Evolutionary conservation across 2,888 invertebrate species (phyloP).

Genomic region (Caenorhabditis afra): DNA sequence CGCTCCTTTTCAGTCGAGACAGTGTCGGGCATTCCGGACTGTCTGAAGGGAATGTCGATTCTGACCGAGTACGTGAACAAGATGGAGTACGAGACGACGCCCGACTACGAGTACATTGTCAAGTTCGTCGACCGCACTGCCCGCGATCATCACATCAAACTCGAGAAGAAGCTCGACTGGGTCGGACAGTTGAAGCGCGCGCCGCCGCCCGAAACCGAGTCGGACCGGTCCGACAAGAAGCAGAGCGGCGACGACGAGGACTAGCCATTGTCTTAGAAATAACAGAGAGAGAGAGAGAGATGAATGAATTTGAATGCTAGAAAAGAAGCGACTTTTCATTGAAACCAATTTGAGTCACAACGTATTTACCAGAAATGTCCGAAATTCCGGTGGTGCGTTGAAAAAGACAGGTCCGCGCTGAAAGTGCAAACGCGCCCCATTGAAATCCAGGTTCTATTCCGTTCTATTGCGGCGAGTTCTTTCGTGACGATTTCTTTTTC

Average conservation of each 20-base stretch:
- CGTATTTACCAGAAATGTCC: too few relatives aligned
- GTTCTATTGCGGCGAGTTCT: too few relatives aligned
- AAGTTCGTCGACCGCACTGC: conserved; percentile 36
- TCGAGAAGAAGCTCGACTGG: conserved; percentile 57
- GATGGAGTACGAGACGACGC: conserved; percentile 42
- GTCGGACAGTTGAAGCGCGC: conserved; percentile 49
- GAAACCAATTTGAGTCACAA: too few relatives aligned
- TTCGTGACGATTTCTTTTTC: too few relatives aligned
- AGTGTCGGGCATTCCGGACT: not conserved
- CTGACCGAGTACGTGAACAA: conserved; percentile 43
- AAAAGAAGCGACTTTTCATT: too few relatives aligned
- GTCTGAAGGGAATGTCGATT: conserved; percentile 14
- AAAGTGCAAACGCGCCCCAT: too few relatives aligned
- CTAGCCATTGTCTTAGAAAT: too few relatives aligned
- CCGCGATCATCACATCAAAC: conserved; percentile 28
- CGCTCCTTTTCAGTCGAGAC: not conserved
- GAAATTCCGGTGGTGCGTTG: too few relatives aligned
- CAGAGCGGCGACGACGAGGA: conserved; percentile 22
- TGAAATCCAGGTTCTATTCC: too few relatives aligned
- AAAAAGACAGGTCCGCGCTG: too few relatives aligned
- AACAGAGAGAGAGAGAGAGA: too few relatives aligned
- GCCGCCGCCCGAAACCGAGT: conserved; percentile 24
- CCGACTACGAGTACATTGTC: conserved; percentile 50
- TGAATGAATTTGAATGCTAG: too few relatives aligned
- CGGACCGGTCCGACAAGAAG: conserved; percentile 21